These are phyloP conservation scores for Toxonevra muliebris DNA, from an alignment of 2,888 invertebrate genomes.

Conservation along the genomic window DNA sequence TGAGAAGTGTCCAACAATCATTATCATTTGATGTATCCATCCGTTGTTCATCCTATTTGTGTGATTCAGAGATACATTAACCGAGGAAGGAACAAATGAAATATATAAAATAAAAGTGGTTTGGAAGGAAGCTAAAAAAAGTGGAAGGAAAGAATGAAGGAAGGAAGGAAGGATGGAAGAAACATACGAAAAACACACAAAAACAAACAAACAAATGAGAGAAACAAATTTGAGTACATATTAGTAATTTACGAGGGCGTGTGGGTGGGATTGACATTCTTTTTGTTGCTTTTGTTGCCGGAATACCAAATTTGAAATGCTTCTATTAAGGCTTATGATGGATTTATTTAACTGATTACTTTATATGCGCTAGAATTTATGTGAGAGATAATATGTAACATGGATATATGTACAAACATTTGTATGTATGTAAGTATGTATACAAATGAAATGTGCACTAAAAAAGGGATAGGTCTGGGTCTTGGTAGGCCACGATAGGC, in stretches of 20 bases:
- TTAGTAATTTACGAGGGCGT: neutral
- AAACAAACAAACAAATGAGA: neutral
- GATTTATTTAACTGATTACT: slow-evolving; percentile 1
- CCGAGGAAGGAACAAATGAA: neutral
- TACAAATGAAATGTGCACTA: too few relatives aligned
- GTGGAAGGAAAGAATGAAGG: neutral
- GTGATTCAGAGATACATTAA: too few relatives aligned
- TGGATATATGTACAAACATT: neutral
- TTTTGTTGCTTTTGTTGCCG: neutral
- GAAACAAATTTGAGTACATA: neutral
- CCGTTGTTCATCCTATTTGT: too few relatives aligned
- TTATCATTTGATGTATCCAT: too few relatives aligned
- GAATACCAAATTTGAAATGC: neutral
- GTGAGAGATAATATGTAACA: neutral
- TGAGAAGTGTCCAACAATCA: too few relatives aligned
- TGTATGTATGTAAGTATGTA: neutral
- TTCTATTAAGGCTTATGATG: neutral
- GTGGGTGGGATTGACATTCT: neutral
- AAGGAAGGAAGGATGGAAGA: neutral
- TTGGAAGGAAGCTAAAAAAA: neutral
- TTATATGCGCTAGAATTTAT: neutral
- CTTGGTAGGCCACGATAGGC: too few relatives aligned
- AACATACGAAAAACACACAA: neutral
- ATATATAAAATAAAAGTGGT: neutral
- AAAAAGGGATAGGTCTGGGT: too few relatives aligned